These are phyloP conservation scores for Anas platyrhynchos DNA, from an alignment of 2,113 vertebrate genomes.

Conservation along the genomic window DNA sequence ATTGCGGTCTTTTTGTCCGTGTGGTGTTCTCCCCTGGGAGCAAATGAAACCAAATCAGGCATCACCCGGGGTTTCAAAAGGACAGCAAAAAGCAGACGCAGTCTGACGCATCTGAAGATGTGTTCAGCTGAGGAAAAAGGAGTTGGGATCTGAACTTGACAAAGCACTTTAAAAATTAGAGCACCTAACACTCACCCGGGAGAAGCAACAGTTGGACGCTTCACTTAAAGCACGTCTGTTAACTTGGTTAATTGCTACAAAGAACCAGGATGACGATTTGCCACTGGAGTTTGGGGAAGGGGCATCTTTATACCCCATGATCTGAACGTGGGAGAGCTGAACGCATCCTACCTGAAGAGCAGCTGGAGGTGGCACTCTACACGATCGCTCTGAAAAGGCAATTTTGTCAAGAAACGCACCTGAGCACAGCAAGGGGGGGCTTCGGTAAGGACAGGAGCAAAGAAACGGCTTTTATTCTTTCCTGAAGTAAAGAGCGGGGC, in stretches of 20 bases:
- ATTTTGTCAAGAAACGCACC: background rate
- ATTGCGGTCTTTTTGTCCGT: background rate
- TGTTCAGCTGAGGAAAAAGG: background rate
- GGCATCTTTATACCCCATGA: background rate
- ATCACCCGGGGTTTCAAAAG: background rate
- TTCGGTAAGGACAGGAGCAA: background rate
- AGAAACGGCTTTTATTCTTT: background rate
- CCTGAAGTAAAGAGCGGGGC: background rate
- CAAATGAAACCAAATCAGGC: background rate
- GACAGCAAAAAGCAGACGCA: background rate
- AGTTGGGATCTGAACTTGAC: background rate
- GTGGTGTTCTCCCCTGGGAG: background rate
- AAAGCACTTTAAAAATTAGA: background rate
- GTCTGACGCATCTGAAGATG: background rate
- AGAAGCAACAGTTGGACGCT: background rate
- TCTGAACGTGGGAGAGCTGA: background rate
- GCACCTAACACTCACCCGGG: background rate
- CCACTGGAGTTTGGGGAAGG: background rate
- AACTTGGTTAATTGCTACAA: background rate
- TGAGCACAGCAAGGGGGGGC: background rate
- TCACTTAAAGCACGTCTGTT: background rate
- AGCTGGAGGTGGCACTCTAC: background rate
- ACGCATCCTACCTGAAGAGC: background rate
- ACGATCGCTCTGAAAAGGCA: background rate
- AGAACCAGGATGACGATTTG: background rate